Conservation (phyloP, 2,113 vertebrate species). For the Deroptyus accipitrinus region DNA sequence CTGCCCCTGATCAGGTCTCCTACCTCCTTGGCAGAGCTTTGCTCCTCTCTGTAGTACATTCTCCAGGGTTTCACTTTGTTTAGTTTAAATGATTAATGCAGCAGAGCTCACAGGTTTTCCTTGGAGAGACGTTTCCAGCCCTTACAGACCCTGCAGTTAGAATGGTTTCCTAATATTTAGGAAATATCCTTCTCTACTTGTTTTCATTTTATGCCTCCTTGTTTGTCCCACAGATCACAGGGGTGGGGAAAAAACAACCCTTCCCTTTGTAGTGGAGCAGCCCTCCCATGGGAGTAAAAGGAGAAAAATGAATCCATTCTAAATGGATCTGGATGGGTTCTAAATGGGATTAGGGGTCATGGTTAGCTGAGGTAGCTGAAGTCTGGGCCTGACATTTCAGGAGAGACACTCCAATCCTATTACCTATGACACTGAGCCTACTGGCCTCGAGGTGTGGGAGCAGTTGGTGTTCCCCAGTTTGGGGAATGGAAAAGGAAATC, state of each 20-base stretch:
- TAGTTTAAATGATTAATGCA: constrained; percentile 58
- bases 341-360: constrained; percentile 21
- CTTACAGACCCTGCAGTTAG: not conserved
- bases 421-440: not conserved
- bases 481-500: not conserved
- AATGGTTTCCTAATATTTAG: constrained; percentile 32
- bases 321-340: not conserved
- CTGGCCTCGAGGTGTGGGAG: not conserved
- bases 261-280: not conserved
- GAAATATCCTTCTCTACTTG: not conserved
- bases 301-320: not conserved
- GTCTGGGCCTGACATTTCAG: not conserved
- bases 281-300: not conserved
- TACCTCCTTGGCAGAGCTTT: not conserved
- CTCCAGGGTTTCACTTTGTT: constrained; percentile 22
- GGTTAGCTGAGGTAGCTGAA: not conserved
- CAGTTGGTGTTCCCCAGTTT: not conserved
- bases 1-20: not conserved
- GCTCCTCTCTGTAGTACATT: not conserved
- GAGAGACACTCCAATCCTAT: not conserved
- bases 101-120: constrained; percentile 39
- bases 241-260: not conserved
- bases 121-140: constrained; percentile 16
- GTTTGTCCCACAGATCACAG: not conserved
- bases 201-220: not conserved